A percentile compares a stretch with the other conserved stretches of the same genome.
Evolutionary conservation across 2,888 invertebrate species (phyloP).

Genomic region (Hydrotaea cyrtoneurina): DNA sequence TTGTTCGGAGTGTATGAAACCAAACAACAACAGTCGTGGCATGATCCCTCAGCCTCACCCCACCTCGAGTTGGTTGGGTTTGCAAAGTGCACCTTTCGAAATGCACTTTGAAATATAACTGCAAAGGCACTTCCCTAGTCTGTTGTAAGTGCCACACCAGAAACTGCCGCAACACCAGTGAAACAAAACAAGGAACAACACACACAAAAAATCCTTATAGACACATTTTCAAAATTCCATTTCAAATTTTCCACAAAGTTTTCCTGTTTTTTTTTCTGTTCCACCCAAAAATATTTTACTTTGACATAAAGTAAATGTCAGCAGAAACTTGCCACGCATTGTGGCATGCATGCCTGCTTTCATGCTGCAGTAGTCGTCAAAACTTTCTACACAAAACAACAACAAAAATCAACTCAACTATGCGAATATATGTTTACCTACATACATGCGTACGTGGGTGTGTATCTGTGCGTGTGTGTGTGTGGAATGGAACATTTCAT

Average conservation of each 20-base stretch:
- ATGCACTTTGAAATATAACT: conserved; percentile 29
- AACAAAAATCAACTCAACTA: background rate
- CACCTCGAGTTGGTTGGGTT: no score
- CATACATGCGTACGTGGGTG: background rate
- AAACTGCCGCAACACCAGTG: background rate
- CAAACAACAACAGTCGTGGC: no score
- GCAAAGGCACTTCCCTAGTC: background rate
- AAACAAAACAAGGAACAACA: background rate
- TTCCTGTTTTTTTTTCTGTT: conserved; percentile 53
- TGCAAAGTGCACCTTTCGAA: background rate
- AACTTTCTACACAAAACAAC: background rate
- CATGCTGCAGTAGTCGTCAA: background rate
- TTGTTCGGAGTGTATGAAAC: background rate
- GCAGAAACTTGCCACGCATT: conserved; percentile 24
- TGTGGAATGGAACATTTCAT: conserved; percentile 44
- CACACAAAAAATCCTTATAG: conserved; percentile 19
- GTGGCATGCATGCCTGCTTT: background rate
- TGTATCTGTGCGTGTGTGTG: conserved; percentile 4
- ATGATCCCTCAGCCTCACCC: background rate
- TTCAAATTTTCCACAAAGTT: conserved; percentile 54
- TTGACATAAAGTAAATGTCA: conserved; percentile 38
- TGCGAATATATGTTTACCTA: background rate
- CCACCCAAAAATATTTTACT: conserved; percentile 29
- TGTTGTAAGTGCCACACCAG: background rate
- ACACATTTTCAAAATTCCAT: conserved; percentile 62